Evolutionary conservation across 2,797 vertebrate species (phyloP).

Genomic region (Amblyraja radiata): DNA sequence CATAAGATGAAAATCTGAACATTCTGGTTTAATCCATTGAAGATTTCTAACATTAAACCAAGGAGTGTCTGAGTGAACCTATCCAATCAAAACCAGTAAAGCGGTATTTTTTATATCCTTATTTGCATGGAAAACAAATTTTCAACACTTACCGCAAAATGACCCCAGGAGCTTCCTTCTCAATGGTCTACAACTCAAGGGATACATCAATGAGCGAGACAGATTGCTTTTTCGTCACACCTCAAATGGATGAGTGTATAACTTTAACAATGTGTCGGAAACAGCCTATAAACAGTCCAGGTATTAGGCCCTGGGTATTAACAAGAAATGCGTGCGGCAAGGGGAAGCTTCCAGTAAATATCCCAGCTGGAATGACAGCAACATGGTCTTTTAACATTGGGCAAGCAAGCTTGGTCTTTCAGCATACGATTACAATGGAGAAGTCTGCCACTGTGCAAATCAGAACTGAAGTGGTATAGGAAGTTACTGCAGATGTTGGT

Average conservation of each 20-base stretch:
- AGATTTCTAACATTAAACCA: neutral
- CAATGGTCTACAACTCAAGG: neutral
- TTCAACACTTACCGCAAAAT: neutral
- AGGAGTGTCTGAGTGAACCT: neutral
- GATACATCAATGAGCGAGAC: neutral
- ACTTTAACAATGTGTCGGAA: neutral
- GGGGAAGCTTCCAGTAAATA: neutral
- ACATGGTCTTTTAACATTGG: neutral
- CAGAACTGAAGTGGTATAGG: too few species aligned
- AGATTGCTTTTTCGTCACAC: neutral
- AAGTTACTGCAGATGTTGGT: too few species aligned
- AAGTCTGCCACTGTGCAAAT: neutral
- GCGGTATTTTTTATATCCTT: neutral
- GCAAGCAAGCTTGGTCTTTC: neutral
- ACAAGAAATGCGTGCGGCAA: too few species aligned
- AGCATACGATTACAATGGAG: neutral
- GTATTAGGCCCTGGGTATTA: neutral
- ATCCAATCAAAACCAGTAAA: neutral
- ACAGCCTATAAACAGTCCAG: neutral
- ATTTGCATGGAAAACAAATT: neutral
- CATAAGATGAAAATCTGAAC: neutral
- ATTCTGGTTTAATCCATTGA: neutral
- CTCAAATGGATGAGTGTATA: neutral
- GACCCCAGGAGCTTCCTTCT: neutral
- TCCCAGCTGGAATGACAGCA: neutral